Base-by-base conservation (phyloP, 2,797 vertebrate species). In the Pangasius mekongensis region DNA sequence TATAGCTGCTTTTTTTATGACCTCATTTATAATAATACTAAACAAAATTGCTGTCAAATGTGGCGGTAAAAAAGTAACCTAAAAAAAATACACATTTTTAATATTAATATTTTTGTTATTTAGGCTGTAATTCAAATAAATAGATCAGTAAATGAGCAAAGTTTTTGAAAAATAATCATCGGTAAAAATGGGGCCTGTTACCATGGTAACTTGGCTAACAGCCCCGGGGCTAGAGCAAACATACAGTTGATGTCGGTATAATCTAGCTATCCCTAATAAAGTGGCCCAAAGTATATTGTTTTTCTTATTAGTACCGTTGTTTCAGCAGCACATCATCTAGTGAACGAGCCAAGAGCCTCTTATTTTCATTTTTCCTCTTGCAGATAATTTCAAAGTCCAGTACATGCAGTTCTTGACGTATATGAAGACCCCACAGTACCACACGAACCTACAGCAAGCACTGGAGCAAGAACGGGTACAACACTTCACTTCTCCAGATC, bases 351-450 rank as follows among this genome's bases (percentile, higher is more conserved):
- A 16, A n/a, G 1, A 5, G 36, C 49, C 20, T 56, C 16, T 56
- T 62, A 10, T 52, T 0, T 82, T n/a, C 30, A 56, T 87, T 60
- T 85, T n/a, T 7, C n/a, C 13, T 54, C 30, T 91, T 90, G 66
- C 94, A 99, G 99, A 99, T 93, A 99, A 98, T 87, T 96, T 99
- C 92, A 99, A 97, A 97, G 95, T 99, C 87, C 98, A 99, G 90
- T 99, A 99, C 94, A 93, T 99, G 93, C 98, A 99, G 95, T 99
- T 99, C 93, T 96, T 99, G 97, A 94, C 97, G 0, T 96, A 99
- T 92, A 99, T 99, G 93, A 99, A 99, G 95, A 99, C 97, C 2
- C 97, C 98, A 89, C 98, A 98, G 93, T 99, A 99, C 93, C 97
- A 97, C 91, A 96, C 97, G 89, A 98, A 95, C 91, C 94, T 99